phyloP scores from a whole-genome alignment of 2,888 invertebrate species.

The Tyria jacobaeae region DNA sequence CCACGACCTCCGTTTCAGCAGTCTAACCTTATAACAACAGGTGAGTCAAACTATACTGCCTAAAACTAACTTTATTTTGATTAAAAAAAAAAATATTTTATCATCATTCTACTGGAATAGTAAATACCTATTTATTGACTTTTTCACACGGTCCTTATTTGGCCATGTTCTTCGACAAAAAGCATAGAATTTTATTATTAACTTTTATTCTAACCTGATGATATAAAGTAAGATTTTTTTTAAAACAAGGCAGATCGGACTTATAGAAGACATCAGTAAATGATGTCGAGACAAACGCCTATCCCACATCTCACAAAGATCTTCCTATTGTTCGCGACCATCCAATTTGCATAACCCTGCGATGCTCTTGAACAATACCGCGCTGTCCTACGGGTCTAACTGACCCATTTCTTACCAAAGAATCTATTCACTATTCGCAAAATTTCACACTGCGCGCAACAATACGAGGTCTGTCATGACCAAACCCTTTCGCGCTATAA shows the following conservation, averaged over 20 bases:
- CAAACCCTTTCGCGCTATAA: slow-evolving; percentile 77
- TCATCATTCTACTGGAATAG: no score
- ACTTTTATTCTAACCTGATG: no score
- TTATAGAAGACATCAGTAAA: background rate
- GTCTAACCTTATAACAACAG: no score
- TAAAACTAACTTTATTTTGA: no score
- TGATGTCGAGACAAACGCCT: slow-evolving; percentile 32
- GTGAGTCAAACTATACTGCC: no score
- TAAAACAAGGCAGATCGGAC: slow-evolving; percentile 20
- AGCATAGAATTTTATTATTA: no score
- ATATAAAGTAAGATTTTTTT: slow-evolving; percentile 23
- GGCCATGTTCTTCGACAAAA: no score
- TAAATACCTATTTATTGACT: no score
- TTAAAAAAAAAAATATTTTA: no score
- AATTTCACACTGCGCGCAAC: slow-evolving; percentile 83
- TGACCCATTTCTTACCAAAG: slow-evolving; percentile 79
- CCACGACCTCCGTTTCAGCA: no score
- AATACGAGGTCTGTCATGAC: slow-evolving; percentile 68
- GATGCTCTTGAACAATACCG: slow-evolving; percentile 67
- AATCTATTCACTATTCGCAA: slow-evolving; percentile 70
- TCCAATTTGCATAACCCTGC: slow-evolving; percentile 80
- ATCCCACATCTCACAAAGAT: slow-evolving; percentile 60
- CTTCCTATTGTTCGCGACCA: slow-evolving; percentile 64
- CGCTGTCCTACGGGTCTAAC: slow-evolving; percentile 72
- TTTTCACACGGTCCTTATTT: no score